Percentiles rank a stretch among this genome's conserved stretches.
phyloP scores from a whole-genome alignment of 1,140 invertebrate genomes.

The Neodiprion lecontei region DNA sequence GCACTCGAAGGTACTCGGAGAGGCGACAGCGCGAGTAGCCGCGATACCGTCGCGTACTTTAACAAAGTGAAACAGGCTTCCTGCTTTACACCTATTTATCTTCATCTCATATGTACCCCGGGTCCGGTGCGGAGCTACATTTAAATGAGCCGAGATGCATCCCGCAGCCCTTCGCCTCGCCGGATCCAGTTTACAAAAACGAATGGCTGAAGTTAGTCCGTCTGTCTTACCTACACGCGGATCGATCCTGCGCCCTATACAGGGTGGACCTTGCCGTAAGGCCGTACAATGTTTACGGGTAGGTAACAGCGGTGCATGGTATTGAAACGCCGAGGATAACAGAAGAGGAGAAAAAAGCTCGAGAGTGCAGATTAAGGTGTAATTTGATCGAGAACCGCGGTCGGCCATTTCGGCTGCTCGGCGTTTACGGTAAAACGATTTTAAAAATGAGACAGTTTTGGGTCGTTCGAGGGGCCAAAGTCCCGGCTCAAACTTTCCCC shows the following conservation, averaged over 20 bases:
- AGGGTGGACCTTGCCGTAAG: not conserved
- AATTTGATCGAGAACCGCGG: too few species aligned
- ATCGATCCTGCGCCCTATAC: not conserved
- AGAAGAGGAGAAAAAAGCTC: too few species aligned
- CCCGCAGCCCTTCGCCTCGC: not conserved
- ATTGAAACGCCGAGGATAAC: too few species aligned
- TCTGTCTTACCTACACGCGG: not conserved
- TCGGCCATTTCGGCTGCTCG: too few species aligned
- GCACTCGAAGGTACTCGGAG: too few species aligned
- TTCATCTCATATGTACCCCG: slow-evolving; percentile 36
- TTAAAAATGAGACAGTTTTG: too few species aligned
- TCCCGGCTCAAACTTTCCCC: too few species aligned
- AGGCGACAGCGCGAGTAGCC: not conserved
- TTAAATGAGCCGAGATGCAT: slow-evolving; percentile 1
- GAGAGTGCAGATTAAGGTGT: too few species aligned
- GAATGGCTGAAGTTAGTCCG: not conserved
- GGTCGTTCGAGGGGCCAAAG: too few species aligned
- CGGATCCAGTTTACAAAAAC: not conserved
- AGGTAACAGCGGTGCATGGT: too few species aligned
- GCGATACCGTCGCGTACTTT: not conserved
- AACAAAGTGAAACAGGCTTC: slow-evolving; percentile 3
- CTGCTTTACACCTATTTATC: slow-evolving; percentile 45
- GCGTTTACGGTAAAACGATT: too few species aligned
- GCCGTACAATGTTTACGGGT: too few species aligned
- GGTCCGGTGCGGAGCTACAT: slow-evolving; percentile 10